A percentile compares a stretch with the other conserved stretches of the same genome.
These are phyloP conservation scores for Stenodera caucasica DNA, from an alignment of 2,888 invertebrate genomes.

Conservation along the genomic window DNA sequence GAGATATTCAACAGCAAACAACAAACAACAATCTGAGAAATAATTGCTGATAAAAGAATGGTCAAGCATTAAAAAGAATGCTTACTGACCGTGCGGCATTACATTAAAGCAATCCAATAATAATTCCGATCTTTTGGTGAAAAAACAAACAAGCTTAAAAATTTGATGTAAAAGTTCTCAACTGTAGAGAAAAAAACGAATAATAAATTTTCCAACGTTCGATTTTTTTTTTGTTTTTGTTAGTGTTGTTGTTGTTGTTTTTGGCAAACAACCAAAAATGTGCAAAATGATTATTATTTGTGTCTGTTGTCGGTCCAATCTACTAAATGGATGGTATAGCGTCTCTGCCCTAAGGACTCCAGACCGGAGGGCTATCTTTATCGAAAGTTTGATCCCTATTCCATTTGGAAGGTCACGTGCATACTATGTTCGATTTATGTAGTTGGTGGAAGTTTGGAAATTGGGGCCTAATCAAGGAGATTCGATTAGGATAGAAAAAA, in stretches of 20 bases:
- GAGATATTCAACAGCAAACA: constrained; percentile 24
- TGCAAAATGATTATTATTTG: too few relatives aligned
- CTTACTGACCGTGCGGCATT: constrained; percentile 1
- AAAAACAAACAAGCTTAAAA: too few relatives aligned
- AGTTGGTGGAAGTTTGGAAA: too few relatives aligned
- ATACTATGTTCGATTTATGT: not conserved
- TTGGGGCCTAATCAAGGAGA: too few relatives aligned
- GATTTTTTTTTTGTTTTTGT: too few relatives aligned
- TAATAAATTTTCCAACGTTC: not conserved
- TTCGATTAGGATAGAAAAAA: too few relatives aligned
- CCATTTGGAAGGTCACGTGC: constrained; percentile 5
- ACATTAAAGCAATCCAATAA: constrained; percentile 1
- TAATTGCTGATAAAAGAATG: not conserved
- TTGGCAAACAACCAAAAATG: constrained; percentile 4
- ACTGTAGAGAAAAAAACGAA: not conserved
- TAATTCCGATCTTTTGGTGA: not conserved
- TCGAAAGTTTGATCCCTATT: not conserved
- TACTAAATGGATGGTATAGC: not conserved
- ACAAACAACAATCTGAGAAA: constrained; percentile 1
- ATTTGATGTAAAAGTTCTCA: not conserved
- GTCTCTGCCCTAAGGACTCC: not conserved
- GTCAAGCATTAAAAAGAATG: not conserved
- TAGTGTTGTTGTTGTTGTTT: not conserved
- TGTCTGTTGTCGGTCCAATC: not conserved
- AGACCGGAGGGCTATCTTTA: not conserved